Percentiles rank a stretch among this genome's conserved stretches.
phyloP scores from a whole-genome alignment of 1,140 invertebrate species.

The Macrosteles quadrilineatus region DNA sequence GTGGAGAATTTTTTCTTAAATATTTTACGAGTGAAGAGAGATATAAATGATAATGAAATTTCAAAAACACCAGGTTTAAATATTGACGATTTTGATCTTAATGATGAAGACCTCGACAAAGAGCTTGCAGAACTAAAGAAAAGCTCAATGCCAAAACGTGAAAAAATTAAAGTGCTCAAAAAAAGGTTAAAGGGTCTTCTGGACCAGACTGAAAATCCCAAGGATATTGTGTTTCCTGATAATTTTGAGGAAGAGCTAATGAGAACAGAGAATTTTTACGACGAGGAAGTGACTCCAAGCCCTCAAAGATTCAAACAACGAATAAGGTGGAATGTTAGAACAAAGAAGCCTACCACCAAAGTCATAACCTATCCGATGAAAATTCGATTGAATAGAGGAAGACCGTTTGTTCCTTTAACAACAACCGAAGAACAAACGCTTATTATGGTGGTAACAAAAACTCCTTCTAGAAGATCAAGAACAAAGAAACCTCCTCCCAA shows the following conservation, averaged over 20 bases:
- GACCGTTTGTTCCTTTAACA: background rate
- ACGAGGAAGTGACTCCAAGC: background rate
- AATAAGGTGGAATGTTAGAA: background rate
- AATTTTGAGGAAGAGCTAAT: conserved; percentile 4
- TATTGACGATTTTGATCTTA: background rate
- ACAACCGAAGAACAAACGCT: background rate
- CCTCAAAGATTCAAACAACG: background rate
- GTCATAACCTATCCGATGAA: background rate
- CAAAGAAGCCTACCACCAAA: background rate
- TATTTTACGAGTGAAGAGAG: too few relatives aligned
- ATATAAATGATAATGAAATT: too few relatives aligned
- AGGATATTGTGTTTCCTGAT: background rate
- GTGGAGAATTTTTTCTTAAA: too few relatives aligned
- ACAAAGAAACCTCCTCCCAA: background rate
- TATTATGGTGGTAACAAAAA: background rate
- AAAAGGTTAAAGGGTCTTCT: background rate
- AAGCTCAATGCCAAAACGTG: background rate
- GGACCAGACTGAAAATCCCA: background rate
- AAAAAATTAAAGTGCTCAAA: background rate
- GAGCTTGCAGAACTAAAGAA: background rate
- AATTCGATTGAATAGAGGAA: background rate
- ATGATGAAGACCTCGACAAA: background rate
- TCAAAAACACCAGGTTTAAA: too few relatives aligned
- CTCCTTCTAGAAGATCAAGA: background rate
- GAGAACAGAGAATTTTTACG: background rate